Evolutionary conservation across 2,113 vertebrate genomes (phyloP), one percentile per base, ranked within the genome.

Genomic region (Oplegnathus fasciatus): DNA sequence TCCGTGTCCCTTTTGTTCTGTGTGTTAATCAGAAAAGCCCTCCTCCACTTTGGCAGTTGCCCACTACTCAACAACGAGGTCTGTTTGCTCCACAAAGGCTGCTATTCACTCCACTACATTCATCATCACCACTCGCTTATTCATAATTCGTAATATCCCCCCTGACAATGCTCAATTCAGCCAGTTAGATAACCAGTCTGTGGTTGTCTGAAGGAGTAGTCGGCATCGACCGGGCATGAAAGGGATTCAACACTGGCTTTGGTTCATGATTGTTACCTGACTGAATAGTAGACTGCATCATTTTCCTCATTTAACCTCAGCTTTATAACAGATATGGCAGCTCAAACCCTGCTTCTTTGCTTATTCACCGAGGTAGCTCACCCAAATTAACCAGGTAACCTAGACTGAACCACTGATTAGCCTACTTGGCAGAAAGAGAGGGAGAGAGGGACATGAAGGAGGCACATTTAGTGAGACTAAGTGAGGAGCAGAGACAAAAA

Each of bases 71-170:
- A 92, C 90, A 91, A 83, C 69, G 78, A 88, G 66, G 78, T 81
- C 86, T 84, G 78, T 91, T 86, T 83, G 64, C 65, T 72, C 32
- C 80, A 94, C 90, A 95, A 93, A 92, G 89, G 71, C 80, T 52
- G 37, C 86, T 77, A 90, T 95, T 95, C 89, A 93, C 82, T 78
- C 68, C 40, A 68, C 78, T 78, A 78, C 75, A 91, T 89, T 94
- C 89, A 87, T 88, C 69, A 79, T 82, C 48, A 72, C 80, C 77
- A 85, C 72, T 93, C 60, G 55, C 80, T 90, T 90, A 92, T 94
- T 95, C 92, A 94, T 90, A 91, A 94, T 87, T 92, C 46, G 58
- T 90, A 82, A 90, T 86, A 75, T 74, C 17, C 30, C 52, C 40
- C 55, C 11, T 69, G 75, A 94, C 88, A 94, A 87, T 87, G 90